Conservation (phyloP, 1,140 invertebrate genomes). For the Galendromus occidentalis region DNA sequence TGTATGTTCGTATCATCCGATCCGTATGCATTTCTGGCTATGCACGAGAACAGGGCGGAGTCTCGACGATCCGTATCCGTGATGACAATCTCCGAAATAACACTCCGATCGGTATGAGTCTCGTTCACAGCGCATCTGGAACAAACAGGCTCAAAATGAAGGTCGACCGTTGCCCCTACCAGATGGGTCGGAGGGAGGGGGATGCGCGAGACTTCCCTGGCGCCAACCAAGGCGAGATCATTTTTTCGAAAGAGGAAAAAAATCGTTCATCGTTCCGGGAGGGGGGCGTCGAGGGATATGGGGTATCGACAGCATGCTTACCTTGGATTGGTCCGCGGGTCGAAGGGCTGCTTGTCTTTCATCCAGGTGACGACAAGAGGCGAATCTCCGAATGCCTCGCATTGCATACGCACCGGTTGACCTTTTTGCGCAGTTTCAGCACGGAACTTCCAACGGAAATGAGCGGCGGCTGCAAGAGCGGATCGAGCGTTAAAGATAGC, state of each 20-base stretch:
- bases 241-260: no score
- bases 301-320: no score
- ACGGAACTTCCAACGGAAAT: constrained; percentile 20
- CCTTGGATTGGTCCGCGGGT: constrained; percentile 15
- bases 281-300: no score
- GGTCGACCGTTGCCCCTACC: no score
- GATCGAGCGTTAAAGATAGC: no score
- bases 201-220: no score
- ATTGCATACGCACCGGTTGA: constrained; percentile 27
- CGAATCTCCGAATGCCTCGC: constrained; percentile 29
- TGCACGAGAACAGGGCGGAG: constrained; percentile 30
- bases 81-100: constrained; percentile 24
- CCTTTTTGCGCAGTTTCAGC: constrained; percentile 21
- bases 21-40: constrained; percentile 28
- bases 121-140: constrained; percentile 16
- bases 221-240: no score
- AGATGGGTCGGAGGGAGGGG: no score
- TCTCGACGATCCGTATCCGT: constrained; percentile 25
- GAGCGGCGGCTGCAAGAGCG: constrained; percentile 19
- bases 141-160: background rate
- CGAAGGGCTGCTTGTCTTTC: constrained; percentile 20
- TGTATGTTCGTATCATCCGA: constrained; percentile 28
- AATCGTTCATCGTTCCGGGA: no score
- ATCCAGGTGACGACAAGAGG: constrained; percentile 29
- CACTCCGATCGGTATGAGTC: constrained; percentile 16